Conservation (phyloP, 2,797 vertebrate species). For the Acanthornis magna region DNA sequence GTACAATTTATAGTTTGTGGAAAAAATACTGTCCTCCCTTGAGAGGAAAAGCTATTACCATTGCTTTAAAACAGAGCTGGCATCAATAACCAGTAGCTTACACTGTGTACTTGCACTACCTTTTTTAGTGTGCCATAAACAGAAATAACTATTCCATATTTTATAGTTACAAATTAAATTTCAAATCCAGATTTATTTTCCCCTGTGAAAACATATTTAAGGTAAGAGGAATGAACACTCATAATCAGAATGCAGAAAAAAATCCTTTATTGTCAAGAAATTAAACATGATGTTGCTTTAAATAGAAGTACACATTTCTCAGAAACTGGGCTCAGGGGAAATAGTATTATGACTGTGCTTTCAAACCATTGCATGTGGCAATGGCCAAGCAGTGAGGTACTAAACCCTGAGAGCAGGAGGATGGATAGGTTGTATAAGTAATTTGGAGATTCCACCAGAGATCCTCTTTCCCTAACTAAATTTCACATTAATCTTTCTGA, state of each 20-base stretch:
- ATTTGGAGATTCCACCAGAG: not conserved
- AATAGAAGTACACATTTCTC: slow-evolving; percentile 21
- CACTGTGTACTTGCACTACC: not conserved
- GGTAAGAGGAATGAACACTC: not conserved
- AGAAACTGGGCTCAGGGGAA: not conserved
- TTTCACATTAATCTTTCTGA: not conserved
- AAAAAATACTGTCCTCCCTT: not conserved
- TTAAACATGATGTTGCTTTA: slow-evolving; percentile 41
- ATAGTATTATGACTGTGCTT: not conserved
- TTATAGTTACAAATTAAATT: slow-evolving; percentile 39
- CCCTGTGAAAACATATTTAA: not conserved
- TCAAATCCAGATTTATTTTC: slow-evolving; percentile 47
- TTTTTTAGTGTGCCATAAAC: slow-evolving; percentile 31
- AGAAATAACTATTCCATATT: slow-evolving; percentile 32
- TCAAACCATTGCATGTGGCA: not conserved
- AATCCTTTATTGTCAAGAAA: not conserved
- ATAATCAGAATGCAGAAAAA: slow-evolving; percentile 13
- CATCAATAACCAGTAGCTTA: not conserved
- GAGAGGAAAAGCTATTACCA: not conserved
- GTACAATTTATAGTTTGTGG: not conserved
- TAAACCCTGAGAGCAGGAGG: not conserved
- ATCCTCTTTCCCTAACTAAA: not conserved
- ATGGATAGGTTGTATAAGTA: not conserved
- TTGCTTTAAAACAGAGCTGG: not conserved
- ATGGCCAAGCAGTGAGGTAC: not conserved